Evolutionary conservation across 2,797 vertebrate genomes (phyloP).

Genomic region (Pogoniulus pusillus): DNA sequence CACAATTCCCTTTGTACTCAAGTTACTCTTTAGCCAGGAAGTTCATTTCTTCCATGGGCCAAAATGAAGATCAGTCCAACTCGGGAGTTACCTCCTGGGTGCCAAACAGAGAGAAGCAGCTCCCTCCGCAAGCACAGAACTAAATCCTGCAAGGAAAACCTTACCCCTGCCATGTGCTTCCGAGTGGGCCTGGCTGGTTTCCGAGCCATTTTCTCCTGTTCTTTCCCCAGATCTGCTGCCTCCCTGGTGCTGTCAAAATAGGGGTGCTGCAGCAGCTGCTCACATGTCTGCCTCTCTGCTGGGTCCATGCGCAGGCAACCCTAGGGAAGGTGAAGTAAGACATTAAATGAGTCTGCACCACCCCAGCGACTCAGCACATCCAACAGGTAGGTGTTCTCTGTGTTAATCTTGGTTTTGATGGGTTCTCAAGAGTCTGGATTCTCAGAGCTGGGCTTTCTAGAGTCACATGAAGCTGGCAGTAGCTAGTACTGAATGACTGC

Average conservation of each 20-base stretch:
- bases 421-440: neutral
- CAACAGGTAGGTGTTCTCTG: no score
- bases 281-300: slow-evolving; percentile 85
- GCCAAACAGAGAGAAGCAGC: neutral
- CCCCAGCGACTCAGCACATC: neutral
- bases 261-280: slow-evolving; percentile 88
- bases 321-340: slow-evolving; percentile 56
- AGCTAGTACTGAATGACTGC: neutral
- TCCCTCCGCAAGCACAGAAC: rapidly evolving
- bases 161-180: slow-evolving; percentile 86
- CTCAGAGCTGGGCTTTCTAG: neutral
- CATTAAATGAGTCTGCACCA: neutral
- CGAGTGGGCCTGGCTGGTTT: slow-evolving; percentile 76
- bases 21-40: neutral
- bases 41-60: neutral
- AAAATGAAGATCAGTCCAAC: neutral
- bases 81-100: neutral
- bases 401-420: no score
- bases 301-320: slow-evolving; percentile 92
- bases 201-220: slow-evolving; percentile 75
- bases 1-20: neutral
- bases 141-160: rapidly evolving
- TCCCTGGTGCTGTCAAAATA: slow-evolving; percentile 89
- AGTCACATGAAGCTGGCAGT: neutral
- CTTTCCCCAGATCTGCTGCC: slow-evolving; percentile 71